Evolutionary conservation across 2,888 invertebrate genomes (phyloP).

Genomic region (Lypha dubia): DNA sequence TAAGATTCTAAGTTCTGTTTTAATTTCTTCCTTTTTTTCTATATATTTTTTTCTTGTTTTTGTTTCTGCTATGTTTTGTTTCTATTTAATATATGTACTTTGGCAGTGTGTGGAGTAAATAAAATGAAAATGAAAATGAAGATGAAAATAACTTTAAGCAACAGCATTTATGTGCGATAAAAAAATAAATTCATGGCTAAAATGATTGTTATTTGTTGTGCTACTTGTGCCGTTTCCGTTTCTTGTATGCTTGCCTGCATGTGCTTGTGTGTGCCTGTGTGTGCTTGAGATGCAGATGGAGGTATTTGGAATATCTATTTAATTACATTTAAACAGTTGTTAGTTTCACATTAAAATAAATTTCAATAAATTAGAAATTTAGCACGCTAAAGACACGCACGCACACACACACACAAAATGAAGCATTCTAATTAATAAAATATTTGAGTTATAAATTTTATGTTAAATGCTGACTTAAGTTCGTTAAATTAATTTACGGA

Average conservation of each 20-base stretch:
- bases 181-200: slow-evolving; percentile 33
- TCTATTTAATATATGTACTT: slow-evolving; percentile 22
- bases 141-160: slow-evolving; percentile 15
- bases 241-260: background rate
- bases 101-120: slow-evolving; percentile 29
- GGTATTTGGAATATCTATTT: slow-evolving; percentile 26
- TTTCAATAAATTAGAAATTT: slow-evolving; percentile 21
- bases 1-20: background rate
- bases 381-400: slow-evolving; percentile 6
- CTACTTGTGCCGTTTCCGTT: slow-evolving; percentile 15
- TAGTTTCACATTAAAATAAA: slow-evolving; percentile 42
- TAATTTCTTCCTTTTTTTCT: background rate
- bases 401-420: too few relatives aligned
- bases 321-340: slow-evolving; percentile 37
- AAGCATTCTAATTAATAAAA: background rate
- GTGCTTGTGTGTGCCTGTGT: background rate
- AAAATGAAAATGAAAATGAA: slow-evolving; percentile 30
- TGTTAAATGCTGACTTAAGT: background rate
- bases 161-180: slow-evolving; percentile 11
- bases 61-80: too few relatives aligned
- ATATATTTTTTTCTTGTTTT: too few relatives aligned
- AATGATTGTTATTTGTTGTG: slow-evolving; percentile 49
- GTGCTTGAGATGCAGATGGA: background rate
- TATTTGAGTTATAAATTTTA: background rate
- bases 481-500: too few relatives aligned